Percentiles rank a stretch among this genome's conserved stretches.
These are phyloP conservation scores for Rhinoderma darwinii DNA, from an alignment of 2,113 vertebrate species.

Conservation along the genomic window DNA sequence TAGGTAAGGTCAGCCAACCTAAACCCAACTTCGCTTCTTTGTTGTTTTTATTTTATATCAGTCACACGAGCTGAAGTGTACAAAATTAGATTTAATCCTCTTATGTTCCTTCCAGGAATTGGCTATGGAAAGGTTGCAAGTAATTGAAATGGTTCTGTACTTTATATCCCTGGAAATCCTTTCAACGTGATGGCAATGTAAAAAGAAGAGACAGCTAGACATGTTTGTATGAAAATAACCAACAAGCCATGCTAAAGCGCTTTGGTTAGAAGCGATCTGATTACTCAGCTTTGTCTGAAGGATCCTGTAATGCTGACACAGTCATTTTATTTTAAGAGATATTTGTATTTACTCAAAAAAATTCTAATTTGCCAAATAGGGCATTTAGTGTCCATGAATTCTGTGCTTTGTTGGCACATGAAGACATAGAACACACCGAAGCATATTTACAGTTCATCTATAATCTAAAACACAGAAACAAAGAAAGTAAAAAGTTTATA, in stretches of 20 bases:
- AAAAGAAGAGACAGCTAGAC: conserved; percentile 36
- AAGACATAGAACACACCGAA: not conserved
- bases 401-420: not conserved
- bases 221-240: conserved; percentile 42
- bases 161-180: conserved; percentile 58
- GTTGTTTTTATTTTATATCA: conserved; percentile 26
- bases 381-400: not conserved
- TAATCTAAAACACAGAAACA: too few species aligned
- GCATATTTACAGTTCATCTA: not conserved
- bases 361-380: not conserved
- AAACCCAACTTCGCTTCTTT: not conserved
- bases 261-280: conserved; percentile 48
- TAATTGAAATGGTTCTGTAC: conserved; percentile 35
- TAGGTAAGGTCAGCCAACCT: not conserved
- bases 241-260: conserved; percentile 31
- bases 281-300: conserved; percentile 33
- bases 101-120: conserved; percentile 54
- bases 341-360: not conserved
- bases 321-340: not conserved
- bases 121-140: conserved; percentile 16
- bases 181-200: conserved; percentile 46
- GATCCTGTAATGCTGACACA: not conserved
- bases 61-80: conserved; percentile 28
- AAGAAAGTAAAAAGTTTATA: not conserved
- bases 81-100: conserved; percentile 53